Evolutionary conservation across 2,797 vertebrate genomes (phyloP).

Genomic region (Rhodeus uyekii): DNA sequence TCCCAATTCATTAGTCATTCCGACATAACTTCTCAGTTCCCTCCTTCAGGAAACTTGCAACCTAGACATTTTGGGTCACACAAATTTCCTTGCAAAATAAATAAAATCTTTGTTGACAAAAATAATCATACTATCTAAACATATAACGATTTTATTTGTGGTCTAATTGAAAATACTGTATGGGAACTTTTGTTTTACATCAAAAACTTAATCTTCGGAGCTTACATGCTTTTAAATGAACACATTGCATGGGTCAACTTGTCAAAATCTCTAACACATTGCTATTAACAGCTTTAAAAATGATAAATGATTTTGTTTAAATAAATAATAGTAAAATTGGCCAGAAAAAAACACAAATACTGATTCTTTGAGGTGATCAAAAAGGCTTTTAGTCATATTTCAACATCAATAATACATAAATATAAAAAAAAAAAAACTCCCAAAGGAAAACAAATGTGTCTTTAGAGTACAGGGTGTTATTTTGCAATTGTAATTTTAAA

Average conservation of each 20-base stretch:
- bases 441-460: neutral
- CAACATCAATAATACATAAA: neutral
- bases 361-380: neutral
- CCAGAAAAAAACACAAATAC: neutral
- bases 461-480: neutral
- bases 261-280: neutral
- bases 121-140: neutral
- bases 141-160: neutral
- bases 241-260: neutral
- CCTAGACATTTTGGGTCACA: too few relatives aligned
- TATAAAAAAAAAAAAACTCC: neutral
- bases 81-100: too few relatives aligned
- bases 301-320: neutral
- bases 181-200: constrained; percentile 1
- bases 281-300: neutral
- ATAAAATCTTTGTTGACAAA: neutral
- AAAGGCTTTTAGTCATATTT: neutral
- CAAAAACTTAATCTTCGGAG: neutral
- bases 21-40: too few relatives aligned
- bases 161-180: neutral
- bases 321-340: neutral
- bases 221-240: constrained; percentile 20
- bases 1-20: too few relatives aligned
- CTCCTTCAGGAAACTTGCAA: too few relatives aligned
- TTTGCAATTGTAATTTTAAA: neutral